Base-by-base conservation (phyloP, 2,888 invertebrate species). In the Andrena camellia region DNA sequence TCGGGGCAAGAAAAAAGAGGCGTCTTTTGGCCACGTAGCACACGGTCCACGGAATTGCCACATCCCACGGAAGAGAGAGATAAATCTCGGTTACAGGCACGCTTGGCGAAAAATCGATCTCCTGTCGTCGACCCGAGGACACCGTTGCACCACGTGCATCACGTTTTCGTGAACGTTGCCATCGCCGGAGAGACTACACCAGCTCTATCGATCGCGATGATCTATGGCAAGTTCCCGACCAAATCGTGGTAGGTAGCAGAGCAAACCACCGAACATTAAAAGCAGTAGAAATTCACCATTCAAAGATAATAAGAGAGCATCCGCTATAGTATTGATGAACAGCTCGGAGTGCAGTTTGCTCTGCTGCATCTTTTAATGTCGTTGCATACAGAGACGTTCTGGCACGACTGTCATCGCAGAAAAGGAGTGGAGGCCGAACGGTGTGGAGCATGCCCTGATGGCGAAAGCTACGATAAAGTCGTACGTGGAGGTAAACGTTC, bases 151-250 rank as follows among this genome's bases (percentile, higher is more conserved):
- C 42, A 77, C 85, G 86, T 82, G 89, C 64, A 73, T 83, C 83
- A 79, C 79, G 85, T 86, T 86, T 86, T 81, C 78, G 73, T 66
- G 70, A 79, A 80, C 72, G 68, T 80, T 80, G 72, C 71, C 75
- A 84, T 81, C 83, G 83, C 70, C n/a, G 77, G 72, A 81, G 79
- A 78, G 76, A 80, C 31, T 80, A 50, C 67, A 82, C 74, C 48
- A 50, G n/a, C n/a, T 63, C 54, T 78, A 77, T 87, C 87, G 77
- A 71, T 52, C 59, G 8, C 26, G 54, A 1, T 50, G 67, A 85
- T 87, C 81, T 78, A 60, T n/a, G 57, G 31, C 13, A 8, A 23
- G 23, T 33, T 13, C 42, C 68, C 23, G 63, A 75, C 59, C 33
- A 42, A 42, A 13, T 42, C 42, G 42, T 17, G 42, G 42, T 42